phyloP scores from a whole-genome alignment of 53 echinoderm and acorn worm genomes.

The Patiria pectinifera region DNA sequence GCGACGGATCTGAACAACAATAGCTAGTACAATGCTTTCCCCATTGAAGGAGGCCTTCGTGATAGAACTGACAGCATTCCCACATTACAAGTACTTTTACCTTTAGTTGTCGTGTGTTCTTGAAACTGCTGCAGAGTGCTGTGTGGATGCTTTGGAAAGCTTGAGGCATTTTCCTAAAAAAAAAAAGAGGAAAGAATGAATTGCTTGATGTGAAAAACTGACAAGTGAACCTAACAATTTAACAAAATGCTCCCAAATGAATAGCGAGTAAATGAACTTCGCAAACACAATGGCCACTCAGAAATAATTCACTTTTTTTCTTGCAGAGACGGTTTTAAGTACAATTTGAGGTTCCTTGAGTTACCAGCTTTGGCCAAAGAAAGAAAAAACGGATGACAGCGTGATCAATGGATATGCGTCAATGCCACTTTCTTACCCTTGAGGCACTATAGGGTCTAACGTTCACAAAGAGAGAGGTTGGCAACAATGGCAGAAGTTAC shows the following conservation, averaged over 20 bases:
- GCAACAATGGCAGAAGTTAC: not conserved
- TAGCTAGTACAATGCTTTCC: not conserved
- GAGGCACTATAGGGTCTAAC: not conserved
- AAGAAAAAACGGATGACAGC: not conserved
- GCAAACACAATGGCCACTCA: too few species aligned
- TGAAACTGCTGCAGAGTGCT: constrained; percentile 3
- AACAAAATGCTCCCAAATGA: not conserved
- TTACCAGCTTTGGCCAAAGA: not conserved
- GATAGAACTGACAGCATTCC: not conserved
- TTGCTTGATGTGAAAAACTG: too few species aligned
- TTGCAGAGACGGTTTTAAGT: too few species aligned
- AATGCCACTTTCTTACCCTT: not conserved
- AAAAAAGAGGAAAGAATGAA: not conserved
- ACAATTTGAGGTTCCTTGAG: too few species aligned
- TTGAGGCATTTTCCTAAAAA: not conserved
- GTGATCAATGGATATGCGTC: not conserved
- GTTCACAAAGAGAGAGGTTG: not conserved
- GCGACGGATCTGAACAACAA: too few species aligned
- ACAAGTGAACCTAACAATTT: too few species aligned
- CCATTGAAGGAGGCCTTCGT: not conserved
- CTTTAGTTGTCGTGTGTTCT: not conserved
- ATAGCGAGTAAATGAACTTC: not conserved
- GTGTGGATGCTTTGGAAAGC: not conserved
- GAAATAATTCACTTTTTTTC: too few species aligned
- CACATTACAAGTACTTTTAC: not conserved